Conservation (phyloP, 2,888 invertebrate species). For the Tyria jacobaeae region DNA sequence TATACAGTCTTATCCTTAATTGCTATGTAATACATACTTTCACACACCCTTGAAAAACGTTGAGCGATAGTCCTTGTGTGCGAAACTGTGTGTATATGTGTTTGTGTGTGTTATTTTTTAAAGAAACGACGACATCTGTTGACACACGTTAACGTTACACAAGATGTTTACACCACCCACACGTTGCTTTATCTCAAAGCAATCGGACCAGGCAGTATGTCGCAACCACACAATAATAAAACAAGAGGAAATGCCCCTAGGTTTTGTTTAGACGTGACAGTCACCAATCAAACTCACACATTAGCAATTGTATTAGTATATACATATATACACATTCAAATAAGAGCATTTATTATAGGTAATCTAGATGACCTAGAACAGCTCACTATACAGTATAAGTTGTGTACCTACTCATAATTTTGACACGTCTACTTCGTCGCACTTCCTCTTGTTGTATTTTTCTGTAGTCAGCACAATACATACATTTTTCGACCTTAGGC, state of each 20-base stretch:
- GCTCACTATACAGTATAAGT: background rate
- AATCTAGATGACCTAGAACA: background rate
- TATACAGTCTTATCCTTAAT: background rate
- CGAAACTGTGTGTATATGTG: background rate
- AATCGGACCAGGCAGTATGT: conserved; percentile 42
- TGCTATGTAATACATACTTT: background rate
- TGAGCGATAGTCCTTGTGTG: background rate
- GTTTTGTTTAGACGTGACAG: background rate
- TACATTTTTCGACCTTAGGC: conserved; percentile 23
- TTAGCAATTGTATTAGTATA: background rate
- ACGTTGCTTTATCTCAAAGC: conserved; percentile 36
- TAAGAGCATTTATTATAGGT: background rate
- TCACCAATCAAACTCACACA: background rate
- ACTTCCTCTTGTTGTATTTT: conserved; percentile 15
- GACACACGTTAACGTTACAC: conserved; percentile 33
- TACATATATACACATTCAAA: background rate
- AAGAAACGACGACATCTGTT: conserved; percentile 38
- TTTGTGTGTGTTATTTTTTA: conserved; percentile 35
- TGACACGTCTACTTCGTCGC: too few relatives aligned
- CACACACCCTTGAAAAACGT: background rate
- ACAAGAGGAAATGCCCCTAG: conserved; percentile 2
- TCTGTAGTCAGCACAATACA: background rate
- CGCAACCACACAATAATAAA: conserved; percentile 22
- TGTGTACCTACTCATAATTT: too few relatives aligned
- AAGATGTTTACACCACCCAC: conserved; percentile 45